Conservation (phyloP, 2,113 vertebrate species). For the Heliornis fulica region DNA sequence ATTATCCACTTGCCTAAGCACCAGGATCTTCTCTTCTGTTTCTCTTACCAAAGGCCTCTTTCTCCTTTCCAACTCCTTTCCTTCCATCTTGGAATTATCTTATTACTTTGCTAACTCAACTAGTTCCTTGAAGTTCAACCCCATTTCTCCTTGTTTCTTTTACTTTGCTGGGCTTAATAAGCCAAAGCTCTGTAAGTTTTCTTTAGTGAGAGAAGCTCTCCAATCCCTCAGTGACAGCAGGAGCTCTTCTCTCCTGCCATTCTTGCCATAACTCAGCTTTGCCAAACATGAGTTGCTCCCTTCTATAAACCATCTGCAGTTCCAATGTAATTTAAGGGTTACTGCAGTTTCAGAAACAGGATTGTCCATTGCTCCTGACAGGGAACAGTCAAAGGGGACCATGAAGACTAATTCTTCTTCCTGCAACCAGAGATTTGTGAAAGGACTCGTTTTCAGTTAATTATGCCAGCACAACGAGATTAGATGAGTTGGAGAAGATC, state of each 20-base stretch:
- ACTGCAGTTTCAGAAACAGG: neutral
- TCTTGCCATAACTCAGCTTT: neutral
- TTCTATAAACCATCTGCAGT: neutral
- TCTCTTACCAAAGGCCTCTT: neutral
- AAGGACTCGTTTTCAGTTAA: neutral
- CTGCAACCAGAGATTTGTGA: neutral
- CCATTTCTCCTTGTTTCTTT: neutral
- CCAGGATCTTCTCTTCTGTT: neutral
- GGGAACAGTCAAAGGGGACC: neutral
- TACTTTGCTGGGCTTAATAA: neutral
- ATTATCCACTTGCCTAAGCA: accelerated
- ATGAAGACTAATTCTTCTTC: neutral
- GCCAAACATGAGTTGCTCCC: neutral
- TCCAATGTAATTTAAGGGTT: neutral
- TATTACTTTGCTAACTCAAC: neutral
- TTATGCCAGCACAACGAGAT: neutral
- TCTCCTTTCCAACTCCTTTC: neutral
- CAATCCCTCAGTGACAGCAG: neutral
- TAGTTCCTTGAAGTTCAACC: neutral
- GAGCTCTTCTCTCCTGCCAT: neutral
- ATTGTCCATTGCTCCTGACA: neutral
- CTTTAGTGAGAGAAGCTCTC: neutral
- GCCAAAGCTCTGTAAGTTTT: neutral
- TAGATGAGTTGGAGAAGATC: neutral
- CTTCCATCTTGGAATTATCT: neutral